Base-by-base conservation (phyloP, 2,797 vertebrate genomes). In the Ptychobarbus kaznakovi region DNA sequence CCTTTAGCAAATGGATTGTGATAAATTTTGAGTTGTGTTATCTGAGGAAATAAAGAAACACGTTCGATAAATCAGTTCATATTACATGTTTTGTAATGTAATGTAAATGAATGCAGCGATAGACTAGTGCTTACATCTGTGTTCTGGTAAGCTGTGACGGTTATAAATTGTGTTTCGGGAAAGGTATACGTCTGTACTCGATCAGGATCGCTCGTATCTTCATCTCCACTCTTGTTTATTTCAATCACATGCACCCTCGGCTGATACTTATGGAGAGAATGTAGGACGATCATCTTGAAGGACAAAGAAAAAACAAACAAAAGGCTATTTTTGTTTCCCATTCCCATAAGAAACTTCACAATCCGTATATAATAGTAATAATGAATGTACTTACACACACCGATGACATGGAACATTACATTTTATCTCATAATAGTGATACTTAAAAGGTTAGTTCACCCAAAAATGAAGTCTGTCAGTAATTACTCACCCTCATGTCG, bases 1-100 rank as follows among this genome's bases (percentile, higher is more conserved):
- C 98, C 98, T 96, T 99, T 99, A 40, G 98, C 98, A 91, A 99
- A 99, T n/a, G 98, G 98, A 91, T 99, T 99, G 94, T 99, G 98
- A 87, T 99, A 98, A 88, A 99, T 99, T 96, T 99, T 99, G 90
- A 99, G 90, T 88, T 99, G 98, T 49, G 98, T 99, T 84, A 99
- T 98, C 98, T 99, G 93, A 81, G 72, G 78, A 28, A 22, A 32
- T 77, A 65, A 38, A 73, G 25, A 80, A 53, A 6, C 46, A 49
- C 10, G 3, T 82, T 35, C 3, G 12, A 51, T 53, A 35, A 74
- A 65, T 68, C 61, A 7, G 44, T 51, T 75, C 15, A 18, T 79
- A 38, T 32, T n/a, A 42, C 7, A n/a, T 11, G 25, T 49, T 22
- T 15, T 9, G 32, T 28, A 28, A 28, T 73, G 15, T 44, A 6